Evolutionary conservation across 2,113 vertebrate genomes (phyloP).

Genomic region (Sebastes fasciatus): DNA sequence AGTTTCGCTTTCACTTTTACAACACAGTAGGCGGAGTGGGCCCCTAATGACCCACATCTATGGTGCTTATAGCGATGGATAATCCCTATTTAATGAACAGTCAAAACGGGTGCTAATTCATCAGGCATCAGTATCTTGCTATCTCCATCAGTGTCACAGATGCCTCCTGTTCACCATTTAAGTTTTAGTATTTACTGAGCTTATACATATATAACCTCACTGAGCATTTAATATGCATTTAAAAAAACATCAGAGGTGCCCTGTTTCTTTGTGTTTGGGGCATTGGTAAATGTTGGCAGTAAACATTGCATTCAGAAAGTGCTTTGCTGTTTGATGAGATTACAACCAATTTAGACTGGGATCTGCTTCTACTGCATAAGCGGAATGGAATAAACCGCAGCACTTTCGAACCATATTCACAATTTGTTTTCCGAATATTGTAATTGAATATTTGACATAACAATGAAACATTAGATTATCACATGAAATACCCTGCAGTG

Average conservation of each 20-base stretch:
- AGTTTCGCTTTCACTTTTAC: no score
- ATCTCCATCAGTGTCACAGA: background rate
- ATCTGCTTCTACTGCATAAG: slow-evolving; percentile 1
- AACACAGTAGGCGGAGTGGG: no score
- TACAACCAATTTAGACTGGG: slow-evolving; percentile 18
- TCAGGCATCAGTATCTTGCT: background rate
- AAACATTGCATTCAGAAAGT: background rate
- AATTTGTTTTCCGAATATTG: background rate
- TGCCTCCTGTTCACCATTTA: background rate
- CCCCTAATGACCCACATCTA: no score
- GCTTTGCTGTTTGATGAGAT: slow-evolving; percentile 10
- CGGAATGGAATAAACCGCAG: background rate
- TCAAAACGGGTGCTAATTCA: background rate
- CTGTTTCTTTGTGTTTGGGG: background rate
- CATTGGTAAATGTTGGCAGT: slow-evolving; percentile 11
- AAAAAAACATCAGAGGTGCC: slow-evolving; percentile 1
- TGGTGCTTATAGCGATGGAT: no score
- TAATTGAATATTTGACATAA: slow-evolving; percentile 14
- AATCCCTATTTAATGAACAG: no score
- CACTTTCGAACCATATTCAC: background rate
- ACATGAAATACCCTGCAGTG: background rate
- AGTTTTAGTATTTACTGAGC: slow-evolving; percentile 20
- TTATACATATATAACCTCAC: background rate
- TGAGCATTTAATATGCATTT: slow-evolving; percentile 24
- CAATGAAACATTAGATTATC: slow-evolving; percentile 8